These are phyloP conservation scores for Ceryle rudis DNA, from an alignment of 2,797 vertebrate species.

Conservation along the genomic window DNA sequence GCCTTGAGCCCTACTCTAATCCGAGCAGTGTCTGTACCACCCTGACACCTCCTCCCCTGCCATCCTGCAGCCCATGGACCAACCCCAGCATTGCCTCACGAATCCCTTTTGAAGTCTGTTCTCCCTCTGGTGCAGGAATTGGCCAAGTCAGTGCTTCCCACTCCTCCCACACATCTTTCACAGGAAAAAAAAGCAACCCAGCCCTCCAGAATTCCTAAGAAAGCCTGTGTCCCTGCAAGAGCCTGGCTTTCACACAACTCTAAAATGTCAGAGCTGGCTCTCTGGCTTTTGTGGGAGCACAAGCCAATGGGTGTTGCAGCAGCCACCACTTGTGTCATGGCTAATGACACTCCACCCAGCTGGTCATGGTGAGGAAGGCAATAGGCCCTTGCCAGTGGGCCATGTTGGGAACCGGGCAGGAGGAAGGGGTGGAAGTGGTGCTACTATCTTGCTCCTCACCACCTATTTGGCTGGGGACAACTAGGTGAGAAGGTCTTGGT, in stretches of 20 bases:
- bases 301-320: background rate
- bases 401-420: fast-evolving
- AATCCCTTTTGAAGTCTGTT: background rate
- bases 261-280: background rate
- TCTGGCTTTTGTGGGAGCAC: background rate
- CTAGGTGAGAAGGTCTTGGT: background rate
- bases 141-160: background rate
- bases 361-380: background rate
- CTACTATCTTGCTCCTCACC: background rate
- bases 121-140: background rate
- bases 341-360: background rate
- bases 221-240: background rate
- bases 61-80: fast-evolving
- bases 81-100: background rate
- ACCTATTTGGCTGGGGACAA: background rate
- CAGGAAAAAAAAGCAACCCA: background rate
- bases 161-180: background rate
- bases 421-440: background rate
- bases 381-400: background rate
- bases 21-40: background rate
- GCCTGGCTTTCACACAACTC: background rate
- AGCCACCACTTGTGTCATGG: fast-evolving
- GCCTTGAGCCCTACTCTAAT: background rate
- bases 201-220: background rate
- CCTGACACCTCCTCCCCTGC: background rate